These are phyloP conservation scores for Strix uralensis DNA, from an alignment of 2,113 vertebrate species.

Conservation along the genomic window DNA sequence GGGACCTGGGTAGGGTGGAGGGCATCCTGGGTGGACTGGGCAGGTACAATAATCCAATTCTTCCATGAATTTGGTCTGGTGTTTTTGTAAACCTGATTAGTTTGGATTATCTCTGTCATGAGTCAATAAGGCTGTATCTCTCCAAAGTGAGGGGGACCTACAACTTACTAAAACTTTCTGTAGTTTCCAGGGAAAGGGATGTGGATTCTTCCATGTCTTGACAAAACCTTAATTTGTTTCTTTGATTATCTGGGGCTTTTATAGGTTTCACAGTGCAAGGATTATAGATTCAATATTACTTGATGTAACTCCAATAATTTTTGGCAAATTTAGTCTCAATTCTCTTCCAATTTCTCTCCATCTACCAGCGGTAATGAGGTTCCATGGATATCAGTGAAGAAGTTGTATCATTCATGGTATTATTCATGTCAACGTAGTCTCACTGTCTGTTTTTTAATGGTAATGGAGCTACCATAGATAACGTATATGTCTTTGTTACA, in stretches of 20 bases:
- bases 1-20: background rate
- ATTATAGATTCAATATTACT: background rate
- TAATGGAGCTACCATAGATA: background rate
- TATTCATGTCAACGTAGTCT: background rate
- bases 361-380: background rate
- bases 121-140: background rate
- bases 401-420: background rate
- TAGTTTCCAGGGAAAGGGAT: background rate
- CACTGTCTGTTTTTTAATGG: background rate
- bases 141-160: background rate
- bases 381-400: background rate
- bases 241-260: background rate
- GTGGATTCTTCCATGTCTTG: background rate
- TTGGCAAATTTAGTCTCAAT: background rate
- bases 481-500: background rate
- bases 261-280: background rate
- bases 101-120: background rate
- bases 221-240: background rate
- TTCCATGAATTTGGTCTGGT: background rate
- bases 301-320: background rate
- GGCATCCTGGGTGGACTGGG: background rate
- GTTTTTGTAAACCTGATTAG: background rate
- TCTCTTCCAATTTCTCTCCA: background rate
- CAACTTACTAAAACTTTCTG: background rate
- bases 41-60: background rate